A percentile compares a stretch with the other conserved stretches of the same genome.
phyloP scores from a whole-genome alignment of 2,113 vertebrate species.

The Romanogobio albipinnatus region DNA sequence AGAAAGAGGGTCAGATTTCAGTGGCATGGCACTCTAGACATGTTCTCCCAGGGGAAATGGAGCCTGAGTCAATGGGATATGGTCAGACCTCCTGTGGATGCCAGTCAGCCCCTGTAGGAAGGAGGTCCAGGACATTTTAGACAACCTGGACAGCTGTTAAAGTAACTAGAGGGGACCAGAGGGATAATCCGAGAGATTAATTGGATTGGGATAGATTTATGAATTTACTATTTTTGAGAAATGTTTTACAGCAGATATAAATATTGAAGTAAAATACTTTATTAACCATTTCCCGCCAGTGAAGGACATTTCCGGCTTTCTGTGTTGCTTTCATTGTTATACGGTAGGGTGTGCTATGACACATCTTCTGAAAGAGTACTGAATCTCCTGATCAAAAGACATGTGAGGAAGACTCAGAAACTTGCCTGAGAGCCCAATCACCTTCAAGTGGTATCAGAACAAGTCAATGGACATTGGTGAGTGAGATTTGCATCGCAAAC shows the following conservation, averaged over 20 bases:
- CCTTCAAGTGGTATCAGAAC: too few species aligned
- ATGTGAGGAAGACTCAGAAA: too few species aligned
- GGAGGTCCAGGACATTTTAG: not conserved
- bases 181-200: not conserved
- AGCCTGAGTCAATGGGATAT: not conserved
- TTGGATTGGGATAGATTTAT: not conserved
- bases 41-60: not conserved
- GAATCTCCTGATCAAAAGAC: too few species aligned
- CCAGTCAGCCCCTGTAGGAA: not conserved
- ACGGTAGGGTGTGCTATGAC: too few species aligned
- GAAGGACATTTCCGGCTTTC: too few species aligned
- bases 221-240: not conserved
- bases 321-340: too few species aligned
- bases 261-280: slow-evolving; percentile 12
- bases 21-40: not conserved
- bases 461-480: too few species aligned
- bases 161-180: not conserved
- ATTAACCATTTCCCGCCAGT: not conserved
- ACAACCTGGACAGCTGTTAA: not conserved
- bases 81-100: not conserved
- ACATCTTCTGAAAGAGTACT: too few species aligned
- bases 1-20: not conserved
- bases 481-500: too few species aligned
- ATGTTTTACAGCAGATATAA: not conserved
- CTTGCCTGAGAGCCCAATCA: too few species aligned